A percentile compares a stretch with the other conserved stretches of the same genome.
Evolutionary conservation across 2,797 vertebrate genomes (phyloP).

Genomic region (Thunnus albacares): DNA sequence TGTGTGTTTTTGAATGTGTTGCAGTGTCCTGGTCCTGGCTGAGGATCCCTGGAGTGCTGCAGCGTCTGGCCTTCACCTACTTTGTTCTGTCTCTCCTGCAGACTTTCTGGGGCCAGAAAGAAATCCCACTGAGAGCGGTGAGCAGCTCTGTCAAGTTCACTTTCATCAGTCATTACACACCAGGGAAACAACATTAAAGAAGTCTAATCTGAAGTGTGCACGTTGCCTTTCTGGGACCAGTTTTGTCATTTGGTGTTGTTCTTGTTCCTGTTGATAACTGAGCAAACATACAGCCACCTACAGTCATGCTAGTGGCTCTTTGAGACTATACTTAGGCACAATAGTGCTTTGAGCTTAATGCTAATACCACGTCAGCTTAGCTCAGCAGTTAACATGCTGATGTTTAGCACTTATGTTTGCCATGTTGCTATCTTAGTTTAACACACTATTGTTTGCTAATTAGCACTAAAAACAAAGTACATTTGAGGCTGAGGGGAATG

Average conservation of each 20-base stretch:
- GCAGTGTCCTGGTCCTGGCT: conserved; percentile 90
- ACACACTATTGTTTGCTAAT: background rate
- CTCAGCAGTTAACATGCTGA: background rate
- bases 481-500: too few species aligned
- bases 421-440: too few species aligned
- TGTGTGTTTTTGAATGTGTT: conserved; percentile 60
- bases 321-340: background rate
- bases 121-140: conserved; percentile 76
- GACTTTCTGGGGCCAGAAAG: conserved; percentile 81
- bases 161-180: conserved; percentile 52
- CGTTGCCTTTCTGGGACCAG: background rate
- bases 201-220: conserved; percentile 23
- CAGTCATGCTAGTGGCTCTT: background rate
- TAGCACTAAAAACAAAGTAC: background rate
- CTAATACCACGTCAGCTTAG: background rate
- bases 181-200: conserved; percentile 14
- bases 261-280: background rate
- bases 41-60: conserved; percentile 89
- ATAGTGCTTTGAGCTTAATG: background rate
- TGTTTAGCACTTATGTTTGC: too few species aligned
- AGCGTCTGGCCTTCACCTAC: conserved; percentile 89
- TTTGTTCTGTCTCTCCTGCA: conserved; percentile 88
- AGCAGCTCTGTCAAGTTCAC: conserved; percentile 60
- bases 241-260: background rate
- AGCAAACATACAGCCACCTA: background rate